These are phyloP conservation scores for Mus spicilegus DNA, from an alignment of 2,113 vertebrate genomes.

Conservation along the genomic window DNA sequence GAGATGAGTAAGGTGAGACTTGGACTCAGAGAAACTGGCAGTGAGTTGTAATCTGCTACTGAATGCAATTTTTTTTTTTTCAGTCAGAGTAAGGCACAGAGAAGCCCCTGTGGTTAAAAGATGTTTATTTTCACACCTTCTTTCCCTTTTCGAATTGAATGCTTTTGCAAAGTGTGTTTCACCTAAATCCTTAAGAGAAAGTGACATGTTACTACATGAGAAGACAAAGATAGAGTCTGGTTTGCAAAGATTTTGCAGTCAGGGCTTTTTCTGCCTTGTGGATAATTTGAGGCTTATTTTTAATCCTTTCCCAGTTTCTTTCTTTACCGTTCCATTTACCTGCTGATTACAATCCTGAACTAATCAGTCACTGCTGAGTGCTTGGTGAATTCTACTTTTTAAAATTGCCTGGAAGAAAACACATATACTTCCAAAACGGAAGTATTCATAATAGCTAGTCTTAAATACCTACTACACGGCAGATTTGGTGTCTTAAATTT, in stretches of 20 bases:
- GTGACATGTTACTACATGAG: slow-evolving; percentile 50
- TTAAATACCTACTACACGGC: background rate
- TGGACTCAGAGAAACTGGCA: slow-evolving; percentile 24
- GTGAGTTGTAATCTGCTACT: background rate
- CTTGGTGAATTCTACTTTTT: slow-evolving; percentile 31
- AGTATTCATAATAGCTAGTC: background rate
- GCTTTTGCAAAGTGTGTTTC: slow-evolving; percentile 32
- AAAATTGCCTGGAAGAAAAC: slow-evolving; percentile 43
- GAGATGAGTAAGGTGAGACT: background rate
- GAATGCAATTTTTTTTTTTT: slow-evolving; percentile 27
- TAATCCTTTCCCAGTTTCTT: slow-evolving; percentile 61
- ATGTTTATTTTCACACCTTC: slow-evolving; percentile 8
- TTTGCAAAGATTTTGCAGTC: background rate
- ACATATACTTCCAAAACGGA: background rate
- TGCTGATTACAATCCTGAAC: slow-evolving; percentile 49
- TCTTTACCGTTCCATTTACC: slow-evolving; percentile 29
- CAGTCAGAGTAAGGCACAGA: background rate
- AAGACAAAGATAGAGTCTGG: slow-evolving; percentile 53
- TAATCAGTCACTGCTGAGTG: background rate
- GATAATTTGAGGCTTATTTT: slow-evolving; percentile 68
- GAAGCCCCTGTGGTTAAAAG: background rate
- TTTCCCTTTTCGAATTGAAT: slow-evolving; percentile 6
- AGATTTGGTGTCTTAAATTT: background rate
- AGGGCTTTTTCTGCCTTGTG: slow-evolving; percentile 45
- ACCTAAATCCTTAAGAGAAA: slow-evolving; percentile 45